Evolutionary conservation across 2,888 invertebrate genomes (phyloP).

Genomic region (Caradrina kadenii): DNA sequence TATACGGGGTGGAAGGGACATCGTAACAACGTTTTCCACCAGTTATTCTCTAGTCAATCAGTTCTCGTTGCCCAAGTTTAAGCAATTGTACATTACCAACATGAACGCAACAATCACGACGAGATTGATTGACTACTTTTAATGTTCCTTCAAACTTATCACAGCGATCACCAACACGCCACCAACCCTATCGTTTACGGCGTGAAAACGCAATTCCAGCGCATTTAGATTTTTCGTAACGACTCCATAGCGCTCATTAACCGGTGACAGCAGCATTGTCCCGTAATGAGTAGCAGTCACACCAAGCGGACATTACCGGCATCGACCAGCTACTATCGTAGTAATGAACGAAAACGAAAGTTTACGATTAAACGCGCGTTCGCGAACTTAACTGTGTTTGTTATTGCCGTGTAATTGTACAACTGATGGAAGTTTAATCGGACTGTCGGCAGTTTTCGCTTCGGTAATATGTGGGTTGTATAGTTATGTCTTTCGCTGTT

Average conservation of each 20-base stretch:
- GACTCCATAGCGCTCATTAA: constrained; percentile 49
- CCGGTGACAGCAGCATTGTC: constrained; percentile 52
- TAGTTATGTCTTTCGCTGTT: constrained; percentile 8
- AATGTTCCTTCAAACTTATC: constrained; percentile 38
- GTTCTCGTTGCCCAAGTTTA: constrained; percentile 2
- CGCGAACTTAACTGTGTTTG: constrained; percentile 48
- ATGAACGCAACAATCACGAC: constrained; percentile 12
- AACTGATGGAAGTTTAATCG: constrained; percentile 44
- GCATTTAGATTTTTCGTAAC: constrained; percentile 47
- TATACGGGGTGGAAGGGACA: too few species aligned
- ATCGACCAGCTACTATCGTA: constrained; percentile 56
- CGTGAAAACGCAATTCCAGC: constrained; percentile 12
- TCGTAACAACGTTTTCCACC: too few species aligned
- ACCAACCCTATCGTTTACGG: constrained; percentile 12
- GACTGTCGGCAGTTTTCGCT: constrained; percentile 23
- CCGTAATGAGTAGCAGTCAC: constrained; percentile 76
- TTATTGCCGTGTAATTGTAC: constrained; percentile 50
- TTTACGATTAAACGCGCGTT: constrained; percentile 58
- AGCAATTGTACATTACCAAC: constrained; percentile 18
- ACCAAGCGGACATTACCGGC: constrained; percentile 74
- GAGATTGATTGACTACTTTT: constrained; percentile 41
- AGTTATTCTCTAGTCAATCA: too few species aligned
- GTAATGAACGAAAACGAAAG: constrained; percentile 77
- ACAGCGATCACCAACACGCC: constrained; percentile 29
- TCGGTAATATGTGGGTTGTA: constrained; percentile 3